Conservation (phyloP, 2,113 vertebrate genomes). For the Gobiocypris rarus region DNA sequence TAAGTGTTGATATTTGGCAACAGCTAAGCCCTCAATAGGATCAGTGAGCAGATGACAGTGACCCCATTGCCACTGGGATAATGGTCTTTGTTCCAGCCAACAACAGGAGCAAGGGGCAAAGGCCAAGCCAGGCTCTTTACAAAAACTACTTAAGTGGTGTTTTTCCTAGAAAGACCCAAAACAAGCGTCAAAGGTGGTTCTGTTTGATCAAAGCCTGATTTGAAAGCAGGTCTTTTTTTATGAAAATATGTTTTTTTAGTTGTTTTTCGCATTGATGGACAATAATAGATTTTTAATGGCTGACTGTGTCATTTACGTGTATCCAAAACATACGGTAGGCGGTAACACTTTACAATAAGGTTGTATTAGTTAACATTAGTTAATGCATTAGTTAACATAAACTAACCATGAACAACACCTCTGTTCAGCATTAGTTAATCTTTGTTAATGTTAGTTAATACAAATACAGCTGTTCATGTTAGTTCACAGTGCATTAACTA, state of each 20-base stretch:
- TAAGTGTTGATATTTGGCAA: slow-evolving; percentile 24
- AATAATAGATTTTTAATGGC: neutral
- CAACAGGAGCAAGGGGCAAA: neutral
- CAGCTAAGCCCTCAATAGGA: slow-evolving; percentile 40
- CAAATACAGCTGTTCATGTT: too few relatives aligned
- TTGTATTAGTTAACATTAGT: too few relatives aligned
- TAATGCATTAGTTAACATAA: too few relatives aligned
- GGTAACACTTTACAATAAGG: too few relatives aligned
- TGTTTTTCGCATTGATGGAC: neutral
- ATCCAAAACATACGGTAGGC: neutral
- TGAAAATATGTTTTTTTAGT: neutral
- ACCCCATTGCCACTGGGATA: slow-evolving; percentile 3
- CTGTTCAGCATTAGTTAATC: too few relatives aligned
- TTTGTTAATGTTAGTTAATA: too few relatives aligned
- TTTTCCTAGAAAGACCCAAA: neutral
- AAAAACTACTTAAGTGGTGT: slow-evolving; percentile 10
- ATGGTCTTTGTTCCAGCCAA: slow-evolving; percentile 26
- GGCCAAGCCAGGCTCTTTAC: neutral
- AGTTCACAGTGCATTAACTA: too few relatives aligned
- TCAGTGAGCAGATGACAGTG: slow-evolving; percentile 28
- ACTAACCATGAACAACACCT: too few relatives aligned
- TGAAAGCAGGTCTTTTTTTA: neutral
- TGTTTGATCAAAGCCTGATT: neutral
- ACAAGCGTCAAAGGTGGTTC: neutral
- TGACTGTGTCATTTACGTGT: neutral